Conservation (phyloP, 2,113 vertebrate genomes). For the Melanotaenia duboulayi region DNA sequence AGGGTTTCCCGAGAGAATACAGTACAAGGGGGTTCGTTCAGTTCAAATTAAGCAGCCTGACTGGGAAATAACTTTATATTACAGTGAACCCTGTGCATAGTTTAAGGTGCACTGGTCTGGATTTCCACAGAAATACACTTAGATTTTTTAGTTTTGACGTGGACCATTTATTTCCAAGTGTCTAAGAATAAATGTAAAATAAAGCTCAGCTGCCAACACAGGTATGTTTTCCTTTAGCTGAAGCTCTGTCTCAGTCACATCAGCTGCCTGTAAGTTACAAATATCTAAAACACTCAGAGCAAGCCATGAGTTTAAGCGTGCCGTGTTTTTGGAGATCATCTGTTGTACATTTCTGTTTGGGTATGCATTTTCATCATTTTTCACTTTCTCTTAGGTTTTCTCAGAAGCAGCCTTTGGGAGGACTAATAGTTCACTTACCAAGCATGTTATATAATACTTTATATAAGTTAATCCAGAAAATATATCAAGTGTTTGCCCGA, state of each 20-base stretch:
- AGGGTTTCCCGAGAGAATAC: slow-evolving; percentile 40
- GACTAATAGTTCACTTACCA: slow-evolving; percentile 23
- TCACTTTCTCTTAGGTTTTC: slow-evolving; percentile 38
- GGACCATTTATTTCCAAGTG: slow-evolving; percentile 47
- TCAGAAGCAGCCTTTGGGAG: slow-evolving; percentile 5
- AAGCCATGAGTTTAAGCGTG: slow-evolving; percentile 34
- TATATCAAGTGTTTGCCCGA: neutral
- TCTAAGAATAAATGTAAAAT: slow-evolving; percentile 59
- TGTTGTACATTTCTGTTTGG: slow-evolving; percentile 28
- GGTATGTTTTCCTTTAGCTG: slow-evolving; percentile 13
- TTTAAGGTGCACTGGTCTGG: slow-evolving; percentile 48
- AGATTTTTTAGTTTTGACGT: slow-evolving; percentile 43
- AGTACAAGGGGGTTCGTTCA: slow-evolving; percentile 63
- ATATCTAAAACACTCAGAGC: slow-evolving; percentile 23
- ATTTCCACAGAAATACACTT: slow-evolving; percentile 56
- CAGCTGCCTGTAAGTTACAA: slow-evolving; percentile 7
- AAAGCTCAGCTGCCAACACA: slow-evolving; percentile 18
- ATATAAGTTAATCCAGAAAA: slow-evolving; percentile 7
- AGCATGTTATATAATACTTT: slow-evolving; percentile 24
- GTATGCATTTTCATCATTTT: slow-evolving; percentile 24
- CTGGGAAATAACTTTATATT: slow-evolving; percentile 52
- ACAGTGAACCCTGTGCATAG: slow-evolving; percentile 42
- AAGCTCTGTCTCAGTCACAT: neutral
- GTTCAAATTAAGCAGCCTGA: slow-evolving; percentile 45
- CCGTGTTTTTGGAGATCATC: slow-evolving; percentile 36